These are phyloP conservation scores for Perdita meconis DNA, from an alignment of 2,888 invertebrate species.

Conservation along the genomic window DNA sequence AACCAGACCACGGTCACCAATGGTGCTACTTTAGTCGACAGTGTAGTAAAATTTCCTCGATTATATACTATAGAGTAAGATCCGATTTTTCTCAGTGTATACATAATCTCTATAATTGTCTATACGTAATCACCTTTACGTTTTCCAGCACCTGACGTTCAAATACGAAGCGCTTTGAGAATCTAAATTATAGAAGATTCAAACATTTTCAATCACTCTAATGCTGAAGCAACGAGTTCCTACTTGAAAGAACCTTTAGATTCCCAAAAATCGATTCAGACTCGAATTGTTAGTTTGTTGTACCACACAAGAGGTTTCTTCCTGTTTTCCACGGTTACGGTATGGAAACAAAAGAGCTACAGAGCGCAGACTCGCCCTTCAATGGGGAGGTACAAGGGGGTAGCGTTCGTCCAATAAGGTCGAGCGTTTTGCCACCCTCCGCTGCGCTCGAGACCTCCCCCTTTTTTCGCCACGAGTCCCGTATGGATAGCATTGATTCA, in stretches of 20 bases:
- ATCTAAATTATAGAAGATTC: too few relatives aligned
- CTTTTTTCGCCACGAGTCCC: slow-evolving; percentile 35
- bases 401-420: slow-evolving; percentile 57
- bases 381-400: slow-evolving; percentile 39
- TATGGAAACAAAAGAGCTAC: slow-evolving; percentile 48
- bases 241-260: neutral
- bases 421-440: slow-evolving; percentile 50
- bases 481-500: slow-evolving; percentile 27
- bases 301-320: slow-evolving; percentile 7
- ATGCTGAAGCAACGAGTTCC: neutral
- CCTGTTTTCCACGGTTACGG: slow-evolving; percentile 43
- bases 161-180: too few relatives aligned
- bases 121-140: too few relatives aligned
- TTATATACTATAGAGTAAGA: too few relatives aligned
- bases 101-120: too few relatives aligned
- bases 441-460: slow-evolving; percentile 38
- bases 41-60: too few relatives aligned
- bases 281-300: slow-evolving; percentile 26
- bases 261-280: too few relatives aligned
- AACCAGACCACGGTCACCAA: too few relatives aligned
- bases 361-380: slow-evolving; percentile 54
- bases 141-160: too few relatives aligned
- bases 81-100: too few relatives aligned
- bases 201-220: too few relatives aligned
- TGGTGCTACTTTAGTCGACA: too few relatives aligned